Base-by-base conservation (phyloP, 2,888 invertebrate species). In the Harpalus rubripes region DNA sequence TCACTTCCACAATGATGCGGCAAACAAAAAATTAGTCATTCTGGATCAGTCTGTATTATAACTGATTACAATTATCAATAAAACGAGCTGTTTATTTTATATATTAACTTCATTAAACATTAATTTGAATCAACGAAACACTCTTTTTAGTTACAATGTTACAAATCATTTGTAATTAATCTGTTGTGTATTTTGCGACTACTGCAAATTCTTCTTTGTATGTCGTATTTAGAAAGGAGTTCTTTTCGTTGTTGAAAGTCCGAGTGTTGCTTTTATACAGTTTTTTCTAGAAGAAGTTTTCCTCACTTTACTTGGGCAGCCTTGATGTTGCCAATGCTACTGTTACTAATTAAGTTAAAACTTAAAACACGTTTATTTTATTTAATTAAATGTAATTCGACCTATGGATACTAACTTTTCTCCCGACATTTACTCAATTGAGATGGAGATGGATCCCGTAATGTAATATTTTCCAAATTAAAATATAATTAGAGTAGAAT, bases 371-470 rank as follows among this genome's bases (percentile, higher is more conserved):
- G 63, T 63, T 63, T 59, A 22, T 22, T 63, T 59, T 63, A 63
- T 68, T 68, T 68, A 39, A 39, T 68, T 68, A 68, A 68, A 26
- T 32, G 32, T 12, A 68, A 68, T 68, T 68, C 39, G 39, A 68
- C 68, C 68, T 68, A 68, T 68, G 68, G 39, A 41, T 68, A 68
- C 68, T 39, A 68, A 68, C 68, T 68, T 68, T 68, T 41, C 68
- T 10, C 15, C 10, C 63, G 12, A 12, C 12, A 26, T 26, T 26
- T 63, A 56, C 16, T 16, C 32, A 32, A 32, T 32, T 32, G 32
- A 15, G 15, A 7, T 3, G 7, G 7, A 22, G 22, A 63, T 22
- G 7, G 22, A 26, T 7, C 4, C 10, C 63, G 26, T 22, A 63
- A 63, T 26, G 12, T 22, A 63, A 63, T 12, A 32, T 63, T 26